These are phyloP conservation scores for Drosophila varians DNA, from an alignment of 1,140 invertebrate species.

Conservation along the genomic window DNA sequence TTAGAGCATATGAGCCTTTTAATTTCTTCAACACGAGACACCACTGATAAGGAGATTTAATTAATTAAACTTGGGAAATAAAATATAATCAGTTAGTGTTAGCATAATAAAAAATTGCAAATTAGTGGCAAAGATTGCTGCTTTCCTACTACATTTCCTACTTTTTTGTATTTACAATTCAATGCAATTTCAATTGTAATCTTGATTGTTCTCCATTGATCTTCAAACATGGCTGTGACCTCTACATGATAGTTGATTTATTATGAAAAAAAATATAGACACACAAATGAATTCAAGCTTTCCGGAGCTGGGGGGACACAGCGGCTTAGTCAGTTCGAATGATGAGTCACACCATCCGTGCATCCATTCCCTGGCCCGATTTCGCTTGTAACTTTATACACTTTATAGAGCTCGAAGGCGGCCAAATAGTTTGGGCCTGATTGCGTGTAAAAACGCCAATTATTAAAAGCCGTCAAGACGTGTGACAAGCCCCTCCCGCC, in stretches of 20 bases:
- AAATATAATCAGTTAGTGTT: neutral
- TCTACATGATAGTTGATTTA: slow-evolving; percentile 8
- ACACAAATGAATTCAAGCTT: neutral
- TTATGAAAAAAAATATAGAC: neutral
- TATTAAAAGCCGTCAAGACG: slow-evolving; percentile 2
- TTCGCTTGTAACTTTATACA: slow-evolving; percentile 22
- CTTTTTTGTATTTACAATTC: neutral
- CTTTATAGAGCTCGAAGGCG: neutral
- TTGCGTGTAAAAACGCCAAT: slow-evolving; percentile 20
- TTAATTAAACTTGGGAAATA: neutral
- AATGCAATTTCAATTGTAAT: neutral
- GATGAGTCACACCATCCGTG: slow-evolving; percentile 17
- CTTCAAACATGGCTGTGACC: neutral
- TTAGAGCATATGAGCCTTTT: neutral
- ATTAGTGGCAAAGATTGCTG: neutral
- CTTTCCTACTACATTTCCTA: too few species aligned
- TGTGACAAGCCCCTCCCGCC: slow-evolving; percentile 21
- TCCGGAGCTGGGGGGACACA: neutral
- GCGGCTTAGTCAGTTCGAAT: slow-evolving; percentile 11
- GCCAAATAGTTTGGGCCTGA: slow-evolving; percentile 18
- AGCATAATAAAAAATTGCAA: neutral
- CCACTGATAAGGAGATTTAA: neutral
- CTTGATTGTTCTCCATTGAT: neutral
- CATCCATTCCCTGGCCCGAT: slow-evolving; percentile 10
- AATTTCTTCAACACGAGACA: neutral